These are phyloP conservation scores for Vulpes vulpes DNA, from an alignment of 2,113 vertebrate species.

Conservation along the genomic window DNA sequence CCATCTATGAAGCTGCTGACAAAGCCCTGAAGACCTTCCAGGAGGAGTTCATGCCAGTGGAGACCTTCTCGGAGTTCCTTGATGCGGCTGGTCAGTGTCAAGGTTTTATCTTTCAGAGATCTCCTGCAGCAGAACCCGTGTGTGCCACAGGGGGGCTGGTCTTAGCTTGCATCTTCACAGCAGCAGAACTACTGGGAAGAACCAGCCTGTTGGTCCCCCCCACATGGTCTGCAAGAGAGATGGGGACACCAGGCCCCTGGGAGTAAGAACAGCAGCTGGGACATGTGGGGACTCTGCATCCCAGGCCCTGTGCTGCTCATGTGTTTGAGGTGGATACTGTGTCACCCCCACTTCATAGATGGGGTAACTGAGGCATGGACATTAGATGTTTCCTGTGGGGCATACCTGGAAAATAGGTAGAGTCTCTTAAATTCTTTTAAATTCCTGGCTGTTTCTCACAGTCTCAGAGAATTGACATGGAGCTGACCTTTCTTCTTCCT, in stretches of 20 bases:
- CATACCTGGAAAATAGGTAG: background rate
- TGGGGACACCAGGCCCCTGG: rapidly evolving
- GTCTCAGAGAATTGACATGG: background rate
- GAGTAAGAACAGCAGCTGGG: rapidly evolving
- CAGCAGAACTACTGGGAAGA: background rate
- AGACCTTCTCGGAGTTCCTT: constrained; percentile 96
- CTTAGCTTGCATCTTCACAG: background rate
- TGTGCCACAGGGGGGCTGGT: background rate
- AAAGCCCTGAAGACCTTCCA: constrained; percentile 97
- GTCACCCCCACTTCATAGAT: background rate
- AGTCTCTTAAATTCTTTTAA: background rate
- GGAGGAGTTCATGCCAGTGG: constrained; percentile 99
- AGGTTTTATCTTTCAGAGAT: constrained; percentile 57
- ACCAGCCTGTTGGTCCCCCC: background rate
- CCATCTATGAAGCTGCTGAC: constrained; percentile 97
- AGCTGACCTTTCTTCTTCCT: background rate
- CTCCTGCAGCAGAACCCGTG: rapidly evolving
- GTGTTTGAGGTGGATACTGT: background rate
- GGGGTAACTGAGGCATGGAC: background rate
- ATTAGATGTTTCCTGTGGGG: background rate
- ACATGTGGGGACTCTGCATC: rapidly evolving
- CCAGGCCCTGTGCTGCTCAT: rapidly evolving
- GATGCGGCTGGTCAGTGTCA: constrained; percentile 95
- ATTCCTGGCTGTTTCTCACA: background rate
- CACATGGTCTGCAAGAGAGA: background rate